Conservation (phyloP, 2,797 vertebrate species). For the Bufotes viridis region DNA sequence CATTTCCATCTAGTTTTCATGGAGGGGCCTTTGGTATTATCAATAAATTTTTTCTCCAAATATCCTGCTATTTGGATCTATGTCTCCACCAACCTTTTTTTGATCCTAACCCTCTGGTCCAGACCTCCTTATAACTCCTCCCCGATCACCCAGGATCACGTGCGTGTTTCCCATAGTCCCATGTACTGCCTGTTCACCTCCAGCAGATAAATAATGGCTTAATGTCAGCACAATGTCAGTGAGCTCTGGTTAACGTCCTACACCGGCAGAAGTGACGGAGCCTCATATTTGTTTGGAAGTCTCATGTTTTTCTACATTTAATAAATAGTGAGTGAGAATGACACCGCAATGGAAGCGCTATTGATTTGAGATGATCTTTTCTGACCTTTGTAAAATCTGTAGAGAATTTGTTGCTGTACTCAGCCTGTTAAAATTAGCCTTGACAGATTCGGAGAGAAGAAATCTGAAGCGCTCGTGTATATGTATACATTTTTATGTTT, state of each 20-base stretch:
- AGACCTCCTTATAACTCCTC: background rate
- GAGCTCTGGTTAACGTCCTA: background rate
- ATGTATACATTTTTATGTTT: background rate
- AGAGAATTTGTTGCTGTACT: conserved; percentile 30
- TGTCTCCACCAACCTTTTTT: too few species aligned
- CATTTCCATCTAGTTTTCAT: too few species aligned
- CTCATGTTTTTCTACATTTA: conserved; percentile 21
- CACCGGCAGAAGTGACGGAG: background rate
- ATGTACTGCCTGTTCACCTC: background rate
- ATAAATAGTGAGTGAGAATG: conserved; percentile 50
- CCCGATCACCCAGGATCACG: background rate
- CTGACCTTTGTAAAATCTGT: conserved; percentile 47
- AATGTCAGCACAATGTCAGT: conserved; percentile 18
- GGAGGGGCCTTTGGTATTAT: too few species aligned
- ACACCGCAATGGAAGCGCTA: conserved; percentile 40
- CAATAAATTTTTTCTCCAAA: too few species aligned
- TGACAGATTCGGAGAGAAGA: conserved; percentile 21
- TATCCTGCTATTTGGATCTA: too few species aligned
- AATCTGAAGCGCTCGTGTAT: background rate
- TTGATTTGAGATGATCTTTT: conserved; percentile 52
- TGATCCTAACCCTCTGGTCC: background rate
- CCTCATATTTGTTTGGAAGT: conserved; percentile 20
- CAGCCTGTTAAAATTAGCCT: conserved; percentile 33
- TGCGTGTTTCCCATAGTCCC: background rate
- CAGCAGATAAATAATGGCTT: conserved; percentile 20